These are phyloP conservation scores for Lagopus muta DNA, from an alignment of 2,113 vertebrate species.

Conservation along the genomic window DNA sequence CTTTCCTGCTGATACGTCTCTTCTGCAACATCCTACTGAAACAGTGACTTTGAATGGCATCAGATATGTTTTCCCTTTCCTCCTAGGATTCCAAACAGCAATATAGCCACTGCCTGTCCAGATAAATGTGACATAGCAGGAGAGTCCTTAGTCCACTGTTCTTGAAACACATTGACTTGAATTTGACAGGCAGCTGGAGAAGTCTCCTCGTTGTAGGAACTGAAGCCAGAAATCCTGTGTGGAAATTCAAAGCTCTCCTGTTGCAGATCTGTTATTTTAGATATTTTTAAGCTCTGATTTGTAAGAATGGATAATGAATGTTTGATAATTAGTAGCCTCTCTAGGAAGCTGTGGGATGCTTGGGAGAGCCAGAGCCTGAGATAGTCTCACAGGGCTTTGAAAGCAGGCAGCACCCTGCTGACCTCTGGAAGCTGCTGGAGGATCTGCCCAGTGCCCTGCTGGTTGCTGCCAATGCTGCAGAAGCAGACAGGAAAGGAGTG, in stretches of 20 bases:
- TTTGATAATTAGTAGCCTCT: neutral
- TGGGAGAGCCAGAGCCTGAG: conserved; percentile 29
- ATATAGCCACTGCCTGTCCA: neutral
- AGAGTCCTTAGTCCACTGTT: neutral
- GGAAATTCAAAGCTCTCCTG: neutral
- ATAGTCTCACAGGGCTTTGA: neutral
- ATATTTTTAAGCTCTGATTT: neutral
- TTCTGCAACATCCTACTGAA: neutral
- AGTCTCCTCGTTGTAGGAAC: neutral
- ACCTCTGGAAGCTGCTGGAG: conserved; percentile 40
- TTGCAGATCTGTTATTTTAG: neutral
- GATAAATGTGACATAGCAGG: neutral
- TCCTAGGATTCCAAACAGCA: neutral
- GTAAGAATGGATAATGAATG: neutral
- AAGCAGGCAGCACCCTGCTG: conserved; percentile 42
- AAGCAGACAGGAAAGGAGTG: conserved; percentile 66
- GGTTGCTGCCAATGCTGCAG: conserved; percentile 50
- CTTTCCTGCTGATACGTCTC: neutral
- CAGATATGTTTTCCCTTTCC: neutral
- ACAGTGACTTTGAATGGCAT: neutral
- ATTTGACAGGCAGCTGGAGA: neutral
- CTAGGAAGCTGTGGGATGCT: neutral
- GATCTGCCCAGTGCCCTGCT: conserved; percentile 53
- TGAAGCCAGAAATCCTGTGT: neutral
- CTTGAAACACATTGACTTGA: neutral